These are phyloP conservation scores for Rhopalosiphum nymphaeae DNA, from an alignment of 2,888 invertebrate genomes.

Conservation along the genomic window DNA sequence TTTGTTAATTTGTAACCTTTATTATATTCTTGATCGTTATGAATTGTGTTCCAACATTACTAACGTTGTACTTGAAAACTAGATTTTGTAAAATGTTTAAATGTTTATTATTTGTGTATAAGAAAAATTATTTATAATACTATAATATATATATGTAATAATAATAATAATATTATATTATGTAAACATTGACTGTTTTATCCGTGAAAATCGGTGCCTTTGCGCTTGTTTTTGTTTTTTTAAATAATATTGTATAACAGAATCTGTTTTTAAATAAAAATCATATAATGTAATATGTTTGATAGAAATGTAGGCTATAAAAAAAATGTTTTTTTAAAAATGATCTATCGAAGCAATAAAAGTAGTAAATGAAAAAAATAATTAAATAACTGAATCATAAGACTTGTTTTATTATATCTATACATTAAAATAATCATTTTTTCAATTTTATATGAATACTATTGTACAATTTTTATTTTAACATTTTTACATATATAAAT, in stretches of 20 bases:
- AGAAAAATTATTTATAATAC: constrained; percentile 60
- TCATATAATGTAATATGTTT: constrained; percentile 33
- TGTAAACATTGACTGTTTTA: constrained; percentile 64
- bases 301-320: constrained; percentile 63
- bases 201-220: constrained; percentile 63
- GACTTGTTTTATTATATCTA: constrained; percentile 54
- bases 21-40: constrained; percentile 56
- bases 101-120: constrained; percentile 55
- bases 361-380: background rate
- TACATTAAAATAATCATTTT: constrained; percentile 47
- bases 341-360: constrained; percentile 57
- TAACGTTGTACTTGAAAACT: constrained; percentile 64
- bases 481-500: constrained; percentile 31
- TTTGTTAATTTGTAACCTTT: constrained; percentile 59
- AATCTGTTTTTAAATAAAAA: constrained; percentile 51
- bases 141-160: constrained; percentile 34
- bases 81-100: constrained; percentile 63
- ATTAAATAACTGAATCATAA: constrained; percentile 54
- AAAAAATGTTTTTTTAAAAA: constrained; percentile 9
- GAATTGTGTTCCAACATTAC: constrained; percentile 64
- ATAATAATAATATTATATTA: constrained; percentile 51
- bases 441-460: constrained; percentile 50
- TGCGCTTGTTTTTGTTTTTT: constrained; percentile 60
- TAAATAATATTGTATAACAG: constrained; percentile 42
- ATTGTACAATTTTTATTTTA: constrained; percentile 40